Evolutionary conservation across 2,888 invertebrate genomes (phyloP).

Genomic region (Amblyteles armatorius): DNA sequence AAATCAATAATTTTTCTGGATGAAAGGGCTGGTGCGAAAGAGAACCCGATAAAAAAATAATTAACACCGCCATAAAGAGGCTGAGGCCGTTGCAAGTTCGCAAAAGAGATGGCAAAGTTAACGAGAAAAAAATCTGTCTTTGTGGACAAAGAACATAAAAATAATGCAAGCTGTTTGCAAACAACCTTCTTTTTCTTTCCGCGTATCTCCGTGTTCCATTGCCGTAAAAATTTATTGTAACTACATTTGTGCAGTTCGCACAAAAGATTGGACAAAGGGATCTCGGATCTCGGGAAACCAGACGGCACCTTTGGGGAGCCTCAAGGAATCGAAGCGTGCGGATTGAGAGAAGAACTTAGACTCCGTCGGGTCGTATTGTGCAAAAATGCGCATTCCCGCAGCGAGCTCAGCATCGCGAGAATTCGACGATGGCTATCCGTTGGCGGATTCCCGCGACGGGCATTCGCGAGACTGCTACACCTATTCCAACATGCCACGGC

Average conservation of each 20-base stretch:
- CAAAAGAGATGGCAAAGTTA: too few relatives aligned
- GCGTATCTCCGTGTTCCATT: too few relatives aligned
- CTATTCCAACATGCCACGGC: conserved; percentile 27
- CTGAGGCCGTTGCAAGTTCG: too few relatives aligned
- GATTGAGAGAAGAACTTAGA: conserved; percentile 6
- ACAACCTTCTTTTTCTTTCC: too few relatives aligned
- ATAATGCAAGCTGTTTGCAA: too few relatives aligned
- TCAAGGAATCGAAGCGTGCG: conserved; percentile 30
- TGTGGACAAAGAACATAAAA: too few relatives aligned
- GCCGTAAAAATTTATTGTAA: background rate
- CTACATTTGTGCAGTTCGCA: background rate
- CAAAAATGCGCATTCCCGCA: conserved; percentile 49
- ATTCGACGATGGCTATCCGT: conserved; percentile 51
- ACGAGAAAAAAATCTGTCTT: too few relatives aligned
- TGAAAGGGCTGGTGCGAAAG: too few relatives aligned
- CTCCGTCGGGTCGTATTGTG: background rate
- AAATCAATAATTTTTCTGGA: too few relatives aligned
- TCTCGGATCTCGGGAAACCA: background rate
- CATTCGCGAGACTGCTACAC: conserved; percentile 29
- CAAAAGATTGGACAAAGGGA: background rate
- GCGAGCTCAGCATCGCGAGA: conserved; percentile 29
- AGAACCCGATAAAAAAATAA: too few relatives aligned
- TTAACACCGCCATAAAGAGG: too few relatives aligned
- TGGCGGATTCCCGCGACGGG: conserved; percentile 27
- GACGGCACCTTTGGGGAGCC: background rate